Evolutionary conservation across 1,140 invertebrate genomes (phyloP).

Genomic region (Zaprionus ghesquierei): DNA sequence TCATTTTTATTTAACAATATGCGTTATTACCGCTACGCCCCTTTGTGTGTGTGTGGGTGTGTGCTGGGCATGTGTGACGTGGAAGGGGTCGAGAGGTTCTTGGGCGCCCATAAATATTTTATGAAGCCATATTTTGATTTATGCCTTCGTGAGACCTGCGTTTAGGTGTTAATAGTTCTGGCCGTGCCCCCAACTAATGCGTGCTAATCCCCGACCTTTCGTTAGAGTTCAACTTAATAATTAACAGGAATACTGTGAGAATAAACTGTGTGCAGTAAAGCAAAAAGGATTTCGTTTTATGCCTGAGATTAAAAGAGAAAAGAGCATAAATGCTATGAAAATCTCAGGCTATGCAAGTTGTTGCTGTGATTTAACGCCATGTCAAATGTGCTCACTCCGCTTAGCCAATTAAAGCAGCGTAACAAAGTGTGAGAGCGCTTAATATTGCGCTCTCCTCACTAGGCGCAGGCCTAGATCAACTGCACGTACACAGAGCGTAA

Average conservation of each 20-base stretch:
- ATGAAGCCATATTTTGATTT: slow-evolving; percentile 73
- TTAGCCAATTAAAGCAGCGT: neutral
- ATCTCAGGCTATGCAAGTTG: neutral
- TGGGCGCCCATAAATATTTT: slow-evolving; percentile 62
- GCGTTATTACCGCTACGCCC: slow-evolving; percentile 35
- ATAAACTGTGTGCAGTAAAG: neutral
- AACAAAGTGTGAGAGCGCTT: neutral
- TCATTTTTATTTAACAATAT: slow-evolving; percentile 67
- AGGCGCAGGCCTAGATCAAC: neutral
- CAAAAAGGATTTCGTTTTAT: neutral
- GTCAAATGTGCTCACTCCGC: neutral
- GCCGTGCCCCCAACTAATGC: slow-evolving; percentile 32
- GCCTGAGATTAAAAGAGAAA: neutral
- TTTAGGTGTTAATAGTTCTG: slow-evolving; percentile 75
- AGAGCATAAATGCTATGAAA: neutral
- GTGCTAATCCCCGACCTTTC: slow-evolving; percentile 23
- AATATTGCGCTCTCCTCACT: neutral
- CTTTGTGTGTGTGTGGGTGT: slow-evolving; percentile 12
- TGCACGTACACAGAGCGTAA: neutral
- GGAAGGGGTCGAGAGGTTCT: neutral
- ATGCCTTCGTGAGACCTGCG: slow-evolving; percentile 44
- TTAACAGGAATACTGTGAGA: neutral
- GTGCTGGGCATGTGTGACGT: slow-evolving; percentile 3
- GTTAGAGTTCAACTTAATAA: slow-evolving; percentile 6
- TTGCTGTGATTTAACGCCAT: neutral